phyloP scores from a whole-genome alignment of 2,888 invertebrate genomes.

The Calameuta filiformis region DNA sequence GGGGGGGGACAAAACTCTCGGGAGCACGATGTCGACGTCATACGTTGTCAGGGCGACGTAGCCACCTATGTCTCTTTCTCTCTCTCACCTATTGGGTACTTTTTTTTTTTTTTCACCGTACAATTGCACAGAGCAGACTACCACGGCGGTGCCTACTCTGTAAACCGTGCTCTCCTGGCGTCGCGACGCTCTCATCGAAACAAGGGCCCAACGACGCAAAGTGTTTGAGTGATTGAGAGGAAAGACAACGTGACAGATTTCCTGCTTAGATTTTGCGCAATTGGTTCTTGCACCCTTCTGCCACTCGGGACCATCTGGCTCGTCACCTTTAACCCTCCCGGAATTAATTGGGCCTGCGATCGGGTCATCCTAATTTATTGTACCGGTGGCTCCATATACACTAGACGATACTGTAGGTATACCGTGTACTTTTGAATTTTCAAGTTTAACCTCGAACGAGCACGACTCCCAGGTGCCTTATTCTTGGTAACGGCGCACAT shows the following conservation, averaged over 20 bases:
- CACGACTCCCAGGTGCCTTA: neutral
- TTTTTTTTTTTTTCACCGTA: conserved; percentile 24
- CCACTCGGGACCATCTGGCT: neutral
- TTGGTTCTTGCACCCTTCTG: neutral
- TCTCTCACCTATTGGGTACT: conserved; percentile 21
- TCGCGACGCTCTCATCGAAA: conserved; percentile 32
- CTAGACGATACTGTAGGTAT: neutral
- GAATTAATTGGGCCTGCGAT: neutral
- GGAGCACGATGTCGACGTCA: neutral
- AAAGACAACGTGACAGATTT: conserved; percentile 21
- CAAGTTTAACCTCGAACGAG: neutral
- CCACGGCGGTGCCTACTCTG: neutral
- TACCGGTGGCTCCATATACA: neutral
- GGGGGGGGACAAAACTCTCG: neutral
- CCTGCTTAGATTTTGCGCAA: neutral
- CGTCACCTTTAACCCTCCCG: neutral
- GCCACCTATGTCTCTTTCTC: neutral
- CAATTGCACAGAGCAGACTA: neutral
- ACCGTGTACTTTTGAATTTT: neutral
- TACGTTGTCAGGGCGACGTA: neutral
- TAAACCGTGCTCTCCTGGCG: conserved; percentile 8
- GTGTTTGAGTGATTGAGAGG: conserved; percentile 39
- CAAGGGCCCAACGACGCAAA: conserved; percentile 25
- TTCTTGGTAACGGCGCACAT: neutral
- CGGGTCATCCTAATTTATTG: neutral